Base-by-base conservation (phyloP, 37 sponge, comb jelly and placozoan genomes). In the Cladorhizidae sp. region DNA sequence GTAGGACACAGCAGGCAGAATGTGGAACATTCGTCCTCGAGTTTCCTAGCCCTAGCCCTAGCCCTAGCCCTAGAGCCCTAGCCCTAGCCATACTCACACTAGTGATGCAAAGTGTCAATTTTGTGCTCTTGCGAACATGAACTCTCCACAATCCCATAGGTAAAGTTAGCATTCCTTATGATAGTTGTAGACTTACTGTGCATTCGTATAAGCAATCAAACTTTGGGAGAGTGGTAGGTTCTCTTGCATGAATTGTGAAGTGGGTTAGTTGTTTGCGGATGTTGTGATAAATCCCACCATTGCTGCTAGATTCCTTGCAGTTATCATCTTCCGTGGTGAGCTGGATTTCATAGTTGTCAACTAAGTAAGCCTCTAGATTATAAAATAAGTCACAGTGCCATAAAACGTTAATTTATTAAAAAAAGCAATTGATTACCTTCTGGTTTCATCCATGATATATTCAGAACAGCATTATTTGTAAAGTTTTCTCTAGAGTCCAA, bases 401-500 rank as follows among this genome's bases (percentile, higher is more conserved):
- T 23, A 59, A 59, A 18, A 6, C 12, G 28, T 5, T 6, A 28
- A 59, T 59, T 23, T 59, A 5, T 59, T 54, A 17, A 26, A 61
- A 21, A n/a, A n/a, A n/a, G 9, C 49, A 5, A 45, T 45, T 45
- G 32, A 32, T 31, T 33, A 72, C 82, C 82, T 43, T 17, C 0
- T 42, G 82, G 82, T 61, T 35, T 36, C 0, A 18, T 6, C 83
- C 83, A 83, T 17, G 56, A 59, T 20, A 83, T 49, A 31, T 83
- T 74, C 21, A 74, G 52, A 25, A 64, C 56, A 28, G 67, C 75
- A 39, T 73, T 31, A 2, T 42, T n/a, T 1, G 1, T 38, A 64
- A 35, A 83, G 43, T 49, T 63, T 29, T 26, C 31, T 50, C 83
- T 62, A 21, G n/a, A 0, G 36, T 83, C 83, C 20, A 12, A 3